Evolutionary conservation across 1,140 invertebrate genomes (phyloP), one percentile per base, ranked within the genome.

Genomic region (Cotesia typhae): DNA sequence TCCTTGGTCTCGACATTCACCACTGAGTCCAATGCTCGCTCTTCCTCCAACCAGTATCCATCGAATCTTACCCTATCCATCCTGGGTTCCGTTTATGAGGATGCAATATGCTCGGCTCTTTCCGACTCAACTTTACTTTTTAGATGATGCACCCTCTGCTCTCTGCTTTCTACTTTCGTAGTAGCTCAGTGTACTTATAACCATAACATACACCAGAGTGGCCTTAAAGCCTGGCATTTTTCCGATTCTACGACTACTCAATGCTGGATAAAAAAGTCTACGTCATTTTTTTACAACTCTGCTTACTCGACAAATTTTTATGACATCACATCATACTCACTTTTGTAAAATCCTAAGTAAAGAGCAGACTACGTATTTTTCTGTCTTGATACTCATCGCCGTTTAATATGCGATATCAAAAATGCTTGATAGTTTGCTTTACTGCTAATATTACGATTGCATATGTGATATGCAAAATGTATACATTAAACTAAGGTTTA

Each of bases 291-390:
- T 47, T 47, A 47, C 10, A 9, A 47, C 12, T 63, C n/a, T 63
- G 60, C 60, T 63, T 37, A 36, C 60, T 36, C 36, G 60, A 63
- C 28, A 63, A 63, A 63, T 63, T 63, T 63, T 63, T 63, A 63
- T 63, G 35, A 36, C 37, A 12, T 37, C 35, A 37, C 37, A 35
- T 17, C 3, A 14, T 17, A n/a, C 17, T 7, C 5, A 14, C 17
- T 5, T 55, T 55, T n/a, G n/a, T 10, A 52, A 10, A 52, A 10
- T 52, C 47, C 47, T 3, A n/a, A 52, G 7, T 7, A 52, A 52
- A 47, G 6, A 47, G 41, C 10, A 9, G 41, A 47, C 41, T 47
- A 47, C 6, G 41, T 47, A 7, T 47, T 47, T 47, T 47, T 47
- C 41, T 47, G 41, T 47, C 41, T 47, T 7, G 41, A 47, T 47